Base-by-base conservation (phyloP, 2,888 invertebrate genomes). In the Allolobophora icterica region DNA sequence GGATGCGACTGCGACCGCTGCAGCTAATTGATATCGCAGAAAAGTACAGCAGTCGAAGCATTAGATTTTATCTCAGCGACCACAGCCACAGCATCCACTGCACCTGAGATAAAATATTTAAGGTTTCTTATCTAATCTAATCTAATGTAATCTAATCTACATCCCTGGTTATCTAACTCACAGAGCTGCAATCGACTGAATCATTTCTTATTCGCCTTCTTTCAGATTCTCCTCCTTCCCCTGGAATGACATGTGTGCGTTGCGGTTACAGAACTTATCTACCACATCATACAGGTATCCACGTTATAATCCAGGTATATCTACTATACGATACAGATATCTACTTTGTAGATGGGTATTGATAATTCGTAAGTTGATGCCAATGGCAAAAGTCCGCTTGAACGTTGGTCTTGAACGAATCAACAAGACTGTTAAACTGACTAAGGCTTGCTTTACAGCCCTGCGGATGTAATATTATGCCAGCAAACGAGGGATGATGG, bases 381-480 rank as follows among this genome's bases (percentile, higher is more conserved):
- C n/a, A 71, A 71, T 71, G n/a, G 8, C 71, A 71, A n/a, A 11
- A 30, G 71, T 71, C 17, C 4, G 71, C 0, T 71, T 30, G 71
- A 71, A 71, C 71, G 71, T n/a, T 71, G n/a, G n/a, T n/a, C 71
- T 71, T 71, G 71, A n/a, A n/a, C 38, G 38, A 8, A 38, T 38
- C 38, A 38, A 3, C 8, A 8, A 38, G 38, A 38, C n/a, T 30
- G 30, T 1, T 58, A 11, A 11, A 71, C 71, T n/a, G 1, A 13
- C n/a, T n/a, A n/a, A 71, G n/a, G 71, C 71, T 4, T 71, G 71
- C 30, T 71, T 52, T 71, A n/a, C n/a, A n/a, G 71, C n/a, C 13
- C 71, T 52, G 71, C 71, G 71, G 71, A n/a, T 71, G 71, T n/a
- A 71, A 71, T 71, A n/a, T 30, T 71, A 71, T 71, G 71, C 71